Base-by-base conservation (phyloP, 1,140 invertebrate genomes). In the Drosophila paulistorum region DNA sequence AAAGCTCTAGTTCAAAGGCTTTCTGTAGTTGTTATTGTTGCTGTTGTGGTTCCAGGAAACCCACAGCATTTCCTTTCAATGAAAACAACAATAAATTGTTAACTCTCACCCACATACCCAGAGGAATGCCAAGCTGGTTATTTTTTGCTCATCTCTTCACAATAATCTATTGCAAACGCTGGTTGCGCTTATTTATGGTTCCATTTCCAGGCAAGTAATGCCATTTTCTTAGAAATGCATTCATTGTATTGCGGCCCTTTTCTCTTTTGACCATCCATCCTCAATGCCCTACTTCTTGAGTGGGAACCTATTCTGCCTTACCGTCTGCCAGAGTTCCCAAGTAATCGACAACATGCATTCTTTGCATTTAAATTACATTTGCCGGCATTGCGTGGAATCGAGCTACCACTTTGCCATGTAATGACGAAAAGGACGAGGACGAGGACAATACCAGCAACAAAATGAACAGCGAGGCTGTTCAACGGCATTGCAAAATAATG, bases 291-390 rank as follows among this genome's bases (percentile, higher is more conserved):
- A 30, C 57, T 65, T 1, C n/a, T 14, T 45, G 7, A 37, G 11
- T 37, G 11, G 37, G 3, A 39, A 39, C 37, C 45, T 10, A 20
- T 23, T 11, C 10, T 23, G 45, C 17, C 45, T 2, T 7, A 17
- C 45, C 45, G 59, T 5, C 51, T 57, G 66, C 62, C 63, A 70
- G 45, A 60, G 37, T 67, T 45, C 54, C 41, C 17, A 57, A 58
- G 63, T 65, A 77, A 77, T 76, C 74, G 74, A 77, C 67, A 77
- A 71, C 79, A 87, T 69, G 80, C 73, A 89, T 86, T 86, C 70
- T 59, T 69, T 74, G 79, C 76, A 86, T 87, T 86, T 86, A 86
- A 86, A 86, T 86, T 89, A 84, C 84, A 89, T 80, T 86, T 70
- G 68, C 68, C 60, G 68, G 65, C 65, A 76, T 76, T 68, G 79